Percentiles rank a stretch among this genome's conserved stretches.
Conservation (phyloP, 2,888 invertebrate genomes). For the Drosophila rubida region DNA sequence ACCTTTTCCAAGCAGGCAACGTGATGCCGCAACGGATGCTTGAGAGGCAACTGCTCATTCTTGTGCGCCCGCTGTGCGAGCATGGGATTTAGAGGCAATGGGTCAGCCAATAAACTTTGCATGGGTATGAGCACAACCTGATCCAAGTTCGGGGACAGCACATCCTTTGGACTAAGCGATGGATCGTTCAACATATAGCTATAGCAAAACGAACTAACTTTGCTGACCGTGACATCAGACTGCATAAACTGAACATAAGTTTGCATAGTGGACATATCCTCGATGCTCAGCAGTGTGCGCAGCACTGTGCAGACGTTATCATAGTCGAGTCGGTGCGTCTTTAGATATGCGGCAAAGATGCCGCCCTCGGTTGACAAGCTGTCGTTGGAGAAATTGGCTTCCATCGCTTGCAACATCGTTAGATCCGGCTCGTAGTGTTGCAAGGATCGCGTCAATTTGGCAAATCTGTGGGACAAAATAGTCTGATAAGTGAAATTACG, state of each 20-base stretch:
- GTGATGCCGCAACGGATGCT: conserved; percentile 43
- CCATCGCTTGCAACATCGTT: conserved; percentile 41
- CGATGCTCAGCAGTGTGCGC: conserved; percentile 71
- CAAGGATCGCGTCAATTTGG: conserved; percentile 19
- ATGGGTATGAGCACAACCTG: conserved; percentile 71
- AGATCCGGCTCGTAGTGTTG: conserved; percentile 36
- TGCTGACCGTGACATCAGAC: conserved; percentile 34
- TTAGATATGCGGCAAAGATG: conserved; percentile 50
- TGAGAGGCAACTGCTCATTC: conserved; percentile 31
- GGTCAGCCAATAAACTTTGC: conserved; percentile 41
- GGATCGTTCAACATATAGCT: conserved; percentile 9
- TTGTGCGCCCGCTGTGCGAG: conserved; percentile 53
- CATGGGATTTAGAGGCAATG: conserved; percentile 38
- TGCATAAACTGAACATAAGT: conserved; percentile 55
- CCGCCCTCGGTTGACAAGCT: conserved; percentile 20
- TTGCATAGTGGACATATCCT: conserved; percentile 71
- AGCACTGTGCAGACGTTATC: conserved; percentile 67
- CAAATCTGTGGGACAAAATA: conserved; percentile 12
- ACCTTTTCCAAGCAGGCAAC: conserved; percentile 60
- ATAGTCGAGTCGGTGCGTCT: conserved; percentile 35
- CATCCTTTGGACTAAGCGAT: conserved; percentile 56
- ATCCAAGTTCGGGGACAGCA: conserved; percentile 59
- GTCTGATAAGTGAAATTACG: neutral
- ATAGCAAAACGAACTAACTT: conserved; percentile 1
- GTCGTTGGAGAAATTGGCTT: conserved; percentile 33